phyloP scores from a whole-genome alignment of 2,113 vertebrate genomes.

The Gymnocephalus cernua region DNA sequence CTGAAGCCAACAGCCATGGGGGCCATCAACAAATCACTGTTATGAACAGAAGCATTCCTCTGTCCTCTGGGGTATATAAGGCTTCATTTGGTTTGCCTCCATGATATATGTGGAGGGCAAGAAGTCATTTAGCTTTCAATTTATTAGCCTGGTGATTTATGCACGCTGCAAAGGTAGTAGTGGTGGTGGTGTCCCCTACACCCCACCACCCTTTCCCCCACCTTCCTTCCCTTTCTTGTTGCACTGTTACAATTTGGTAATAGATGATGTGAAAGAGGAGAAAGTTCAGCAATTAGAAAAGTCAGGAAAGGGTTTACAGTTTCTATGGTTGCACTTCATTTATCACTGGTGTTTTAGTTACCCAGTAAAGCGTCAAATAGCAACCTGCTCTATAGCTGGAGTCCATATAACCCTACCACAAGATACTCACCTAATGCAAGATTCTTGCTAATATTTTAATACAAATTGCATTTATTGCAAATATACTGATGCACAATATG shows the following conservation, averaged over 20 bases:
- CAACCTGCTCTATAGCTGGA: slow-evolving; percentile 6
- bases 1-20: slow-evolving; percentile 52
- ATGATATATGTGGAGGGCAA: slow-evolving; percentile 84
- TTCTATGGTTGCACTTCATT: slow-evolving; percentile 63
- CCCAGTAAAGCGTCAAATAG: slow-evolving; percentile 40
- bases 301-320: slow-evolving; percentile 52
- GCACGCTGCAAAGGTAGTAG: slow-evolving; percentile 85
- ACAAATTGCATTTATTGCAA: neutral
- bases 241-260: slow-evolving; percentile 87
- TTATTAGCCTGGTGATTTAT: slow-evolving; percentile 93
- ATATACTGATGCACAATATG: neutral
- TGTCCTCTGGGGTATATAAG: slow-evolving; percentile 82
- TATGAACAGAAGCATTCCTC: slow-evolving; percentile 86
- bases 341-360: slow-evolving; percentile 50
- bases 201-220: slow-evolving; percentile 65
- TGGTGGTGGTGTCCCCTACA: slow-evolving; percentile 85
- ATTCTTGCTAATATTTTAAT: neutral
- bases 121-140: slow-evolving; percentile 85
- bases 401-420: neutral
- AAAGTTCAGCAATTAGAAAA: slow-evolving; percentile 82
- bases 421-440: neutral
- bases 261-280: slow-evolving; percentile 88
- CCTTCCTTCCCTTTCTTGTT: slow-evolving; percentile 71
- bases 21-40: slow-evolving; percentile 83
- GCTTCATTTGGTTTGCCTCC: slow-evolving; percentile 78